Evolutionary conservation across 2,113 vertebrate genomes (phyloP), one percentile per base, ranked within the genome.

Genomic region (Chaetura pelagica): DNA sequence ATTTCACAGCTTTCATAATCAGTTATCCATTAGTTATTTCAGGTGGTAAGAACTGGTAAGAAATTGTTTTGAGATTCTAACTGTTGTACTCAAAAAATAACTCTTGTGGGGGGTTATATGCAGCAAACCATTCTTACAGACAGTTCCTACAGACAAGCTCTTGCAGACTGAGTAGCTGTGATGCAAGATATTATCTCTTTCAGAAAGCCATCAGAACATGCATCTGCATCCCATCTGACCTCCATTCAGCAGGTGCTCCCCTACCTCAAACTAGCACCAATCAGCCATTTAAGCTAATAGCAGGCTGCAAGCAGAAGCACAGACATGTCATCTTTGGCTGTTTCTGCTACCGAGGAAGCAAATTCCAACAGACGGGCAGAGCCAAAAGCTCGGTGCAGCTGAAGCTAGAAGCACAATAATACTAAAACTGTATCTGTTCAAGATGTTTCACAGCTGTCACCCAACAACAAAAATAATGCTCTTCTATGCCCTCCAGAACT

Each of bases 301-400:
- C 30, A 68, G 35, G 30, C 22, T 79, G 5, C 11, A 61, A 57
- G 69, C 1, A 35, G 54, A 52, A 79, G 21, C 38, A 68, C 0
- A 81, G 40, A 57, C 23, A 16, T 3, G 3, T 24, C 4, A 3
- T 54, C 52, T 40, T 61, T 57, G 69, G 26, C 54, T 76, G 7
- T 26, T 91, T 74, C 68, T 71, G 20, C 51, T 81, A 17, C 67
- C 4, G 8, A 87, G 68, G 38, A 84, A 81, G 9, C 13, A 79
- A n/a, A 3, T 87, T 48, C 42, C 35, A 83, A 90, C n/a, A 90
- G 52, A 92, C 5, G 7, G 35, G 38, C 67, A 97, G n/a, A 91
- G n/a, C 68, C 49, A 92, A 93, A 24, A 74, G 20, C 51, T 68
- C 6, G 1, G 9, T 15, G 32, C 67, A 73, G 35, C 7, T 77